A percentile compares a stretch with the other conserved stretches of the same genome.
Evolutionary conservation across 1,140 invertebrate genomes (phyloP).

Genomic region (Drosophila parabipectinata): DNA sequence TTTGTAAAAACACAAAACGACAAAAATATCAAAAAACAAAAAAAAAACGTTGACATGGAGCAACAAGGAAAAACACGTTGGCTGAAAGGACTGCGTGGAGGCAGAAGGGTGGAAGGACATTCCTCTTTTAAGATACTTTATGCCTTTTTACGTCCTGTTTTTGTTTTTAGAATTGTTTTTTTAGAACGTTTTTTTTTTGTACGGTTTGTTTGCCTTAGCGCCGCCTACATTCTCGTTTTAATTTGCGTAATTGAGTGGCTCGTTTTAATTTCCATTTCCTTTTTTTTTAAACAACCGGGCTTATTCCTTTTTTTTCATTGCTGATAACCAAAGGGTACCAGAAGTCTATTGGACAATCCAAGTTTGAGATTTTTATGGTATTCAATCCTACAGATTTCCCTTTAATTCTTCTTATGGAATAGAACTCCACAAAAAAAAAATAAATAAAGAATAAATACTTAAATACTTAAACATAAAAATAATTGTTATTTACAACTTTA

Average conservation of each 20-base stretch:
- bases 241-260: constrained; percentile 81
- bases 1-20: constrained; percentile 38
- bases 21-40: constrained; percentile 5
- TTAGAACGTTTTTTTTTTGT: constrained; percentile 19
- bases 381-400: too few relatives aligned
- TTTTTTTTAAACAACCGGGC: background rate
- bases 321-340: constrained; percentile 9
- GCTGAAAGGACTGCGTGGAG: background rate
- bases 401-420: too few relatives aligned
- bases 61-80: constrained; percentile 12
- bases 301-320: background rate
- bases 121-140: constrained; percentile 51
- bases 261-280: constrained; percentile 72
- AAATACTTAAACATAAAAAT: too few relatives aligned
- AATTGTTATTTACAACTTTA: too few relatives aligned
- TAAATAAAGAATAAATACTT: too few relatives aligned
- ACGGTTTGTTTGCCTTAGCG: constrained; percentile 50
- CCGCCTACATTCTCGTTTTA: constrained; percentile 74
- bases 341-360: background rate
- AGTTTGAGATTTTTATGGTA: too few relatives aligned
- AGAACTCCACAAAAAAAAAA: too few relatives aligned
- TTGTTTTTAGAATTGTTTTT: constrained; percentile 24
- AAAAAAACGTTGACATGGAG: constrained; percentile 27
- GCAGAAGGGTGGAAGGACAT: constrained; percentile 32
- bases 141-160: constrained; percentile 33